phyloP scores from a whole-genome alignment of 1,140 invertebrate genomes.

The Diabrotica virgifera region DNA sequence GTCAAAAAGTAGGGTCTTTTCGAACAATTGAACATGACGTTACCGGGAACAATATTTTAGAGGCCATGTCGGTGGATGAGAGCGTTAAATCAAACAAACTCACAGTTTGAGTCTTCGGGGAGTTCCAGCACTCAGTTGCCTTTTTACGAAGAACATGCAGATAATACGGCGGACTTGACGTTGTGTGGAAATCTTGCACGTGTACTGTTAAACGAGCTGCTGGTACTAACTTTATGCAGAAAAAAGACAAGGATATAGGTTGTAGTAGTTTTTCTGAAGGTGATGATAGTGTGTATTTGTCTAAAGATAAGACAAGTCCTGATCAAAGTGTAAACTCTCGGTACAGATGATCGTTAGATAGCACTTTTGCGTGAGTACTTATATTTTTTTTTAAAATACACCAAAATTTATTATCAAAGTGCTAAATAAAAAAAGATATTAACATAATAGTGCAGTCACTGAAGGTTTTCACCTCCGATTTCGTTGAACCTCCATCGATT shows the following conservation, averaged over 20 bases:
- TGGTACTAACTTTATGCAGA: slow-evolving; percentile 12
- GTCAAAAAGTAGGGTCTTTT: not conserved
- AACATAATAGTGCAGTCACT: no score
- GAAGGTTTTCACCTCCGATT: no score
- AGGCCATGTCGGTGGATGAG: slow-evolving; percentile 32
- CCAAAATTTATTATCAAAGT: no score
- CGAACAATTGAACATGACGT: not conserved
- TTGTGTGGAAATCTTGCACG: slow-evolving; percentile 29
- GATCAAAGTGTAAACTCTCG: slow-evolving; percentile 15
- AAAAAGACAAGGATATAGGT: not conserved
- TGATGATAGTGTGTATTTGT: not conserved
- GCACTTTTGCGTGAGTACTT: slow-evolving; percentile 27
- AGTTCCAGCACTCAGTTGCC: slow-evolving; percentile 38
- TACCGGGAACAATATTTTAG: not conserved
- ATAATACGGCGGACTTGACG: slow-evolving; percentile 30
- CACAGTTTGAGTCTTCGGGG: slow-evolving; percentile 39
- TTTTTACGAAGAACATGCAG: slow-evolving; percentile 31
- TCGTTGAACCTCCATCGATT: no score
- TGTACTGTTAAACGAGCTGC: slow-evolving; percentile 34
- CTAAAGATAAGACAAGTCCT: slow-evolving; percentile 8
- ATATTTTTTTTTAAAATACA: no score
- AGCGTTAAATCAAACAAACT: slow-evolving; percentile 35
- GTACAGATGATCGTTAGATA: slow-evolving; percentile 40
- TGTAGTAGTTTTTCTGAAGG: not conserved
- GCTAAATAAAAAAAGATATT: no score